Evolutionary conservation across 2,797 vertebrate genomes (phyloP), one percentile per base, ranked within the genome.

Genomic region (Schizopygopsis pylzovi): DNA sequence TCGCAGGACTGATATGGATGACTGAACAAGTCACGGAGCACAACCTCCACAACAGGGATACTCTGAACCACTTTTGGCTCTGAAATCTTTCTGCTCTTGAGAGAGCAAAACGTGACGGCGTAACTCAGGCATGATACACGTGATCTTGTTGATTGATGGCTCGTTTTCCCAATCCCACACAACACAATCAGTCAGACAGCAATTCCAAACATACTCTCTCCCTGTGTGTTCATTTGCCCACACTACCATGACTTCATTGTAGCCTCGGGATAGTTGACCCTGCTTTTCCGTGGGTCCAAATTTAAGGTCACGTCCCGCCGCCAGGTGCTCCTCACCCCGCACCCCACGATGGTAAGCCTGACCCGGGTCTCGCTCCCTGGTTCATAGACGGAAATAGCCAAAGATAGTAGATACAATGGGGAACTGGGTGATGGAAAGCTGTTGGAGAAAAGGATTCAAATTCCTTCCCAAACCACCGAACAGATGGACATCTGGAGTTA

Each of bases 401-500:
- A 59, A 75, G 56, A 85, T 73, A 87, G 71, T 59, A 59, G 82
- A 84, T 80, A n/a, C 79, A 59, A 47, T 52, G 33, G 78, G 82
- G 71, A 87, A 76, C 78, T 67, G 72, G 77, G 67, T 83, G 77
- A 87, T 85, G 45, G 71, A 80, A 84, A 76, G 78, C 86, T 77
- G 47, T 41, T 49, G 82, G 70, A 52, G 56, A 65, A 79, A 83
- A 52, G 59, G 87, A 84, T 79, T 84, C 82, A 9, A 89, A 85
- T 76, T 88, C 82, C 65, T 82, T 88, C 88, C 87, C 87, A 90
- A 90, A 88, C 89, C 86, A 84, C 87, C 15, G 54, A 90, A 84
- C 85, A 90, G 87, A 89, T 85, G 79, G 88, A 89, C 88, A 90
- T 91, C 89, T 90, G 88, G 88, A 90, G 84, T 89, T 91, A 89